Base-by-base conservation (phyloP, 1,140 invertebrate species). In the Macrobrachium rosenbergii region DNA sequence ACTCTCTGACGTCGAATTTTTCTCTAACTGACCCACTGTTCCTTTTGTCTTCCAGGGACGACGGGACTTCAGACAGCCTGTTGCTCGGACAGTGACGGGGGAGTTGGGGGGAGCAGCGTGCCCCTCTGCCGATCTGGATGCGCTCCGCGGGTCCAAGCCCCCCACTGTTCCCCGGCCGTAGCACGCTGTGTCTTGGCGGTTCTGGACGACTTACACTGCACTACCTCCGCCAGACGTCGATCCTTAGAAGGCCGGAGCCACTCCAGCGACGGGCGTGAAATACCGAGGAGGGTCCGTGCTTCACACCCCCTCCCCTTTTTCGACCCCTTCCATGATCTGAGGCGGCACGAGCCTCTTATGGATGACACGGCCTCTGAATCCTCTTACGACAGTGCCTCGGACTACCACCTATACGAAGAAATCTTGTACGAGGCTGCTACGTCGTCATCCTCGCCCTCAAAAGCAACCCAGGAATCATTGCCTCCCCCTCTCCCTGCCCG, bases 21-120 rank as follows among this genome's bases (percentile, higher is more conserved):
- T 10, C 52, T 52, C 12, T 52, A 8, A 52, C 52, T 52, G 52
- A 63, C 28, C 23, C 37, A 37, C 62, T 8, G 43, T 43, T 58
- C 16, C 52, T 37, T 73, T 10, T 28, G 52, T 23, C 64, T 78
- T 45, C 45, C 84, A 87, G 84, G 78, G 84, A 87, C 23, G 84
- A 87, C 64, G 67, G 84, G 23, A 69, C 64, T n/a, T 43, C 64
- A 45, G 84, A 87, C 72, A 59, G 84, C n/a, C 69, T 87, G 84
- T 67, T 87, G 78, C 84, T 87, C 77, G 78, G 84, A 59, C 84
- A 87, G 84, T 87, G 84, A 87, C 84, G 78, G 78, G 69, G 78
- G 78, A 67, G 84, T 75, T 58, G 84, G 84, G 67, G 84, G 84
- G 84, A 87, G 84, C 84, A 62, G 84, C 84, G 84, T 60, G 84